Evolutionary conservation across 2,888 invertebrate species (phyloP), one percentile per base, ranked within the genome.

Genomic region (Schrankia costaestrigalis): DNA sequence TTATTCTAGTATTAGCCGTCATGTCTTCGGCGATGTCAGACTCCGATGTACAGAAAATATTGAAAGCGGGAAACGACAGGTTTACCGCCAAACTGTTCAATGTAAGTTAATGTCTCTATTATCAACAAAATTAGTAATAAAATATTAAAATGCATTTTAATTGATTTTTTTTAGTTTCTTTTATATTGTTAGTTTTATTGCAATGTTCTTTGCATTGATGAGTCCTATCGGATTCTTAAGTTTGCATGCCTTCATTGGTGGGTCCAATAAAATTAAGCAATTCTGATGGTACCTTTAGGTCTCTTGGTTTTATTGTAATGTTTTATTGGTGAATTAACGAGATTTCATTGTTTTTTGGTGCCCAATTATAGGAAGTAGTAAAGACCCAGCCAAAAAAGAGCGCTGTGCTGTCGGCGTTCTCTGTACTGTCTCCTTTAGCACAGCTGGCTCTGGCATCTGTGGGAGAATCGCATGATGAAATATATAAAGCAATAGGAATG

Each of bases 321-420:
- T n/a, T n/a, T n/a, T n/a, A n/a, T n/a, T 8, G n/a, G 3, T 8
- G n/a, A n/a, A 25, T n/a, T 1, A 9, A 13, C 14, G 7, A n/a
- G 27, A 10, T n/a, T n/a, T n/a, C n/a, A n/a, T n/a, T n/a, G 28
- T 25, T 31, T 35, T 26, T 54, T n/a, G n/a, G n/a, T n/a, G n/a
- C n/a, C n/a, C n/a, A n/a, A 4, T 38, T 61, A 1, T 51, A 83
- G 84, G 77, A 77, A 44, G 72, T 78, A 2, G 61, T 62, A 0
- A 69, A 71, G 11, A 30, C 26, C 1, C 8, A 54, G 76, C 0
- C 54, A 0, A 64, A 51, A 1, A 52, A 79, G 44, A 87, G 78
- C 41, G 56, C 82, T 10, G 74, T 87, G 6, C 35, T 86, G 23
- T 89, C 89, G 0, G 86, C 86, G 0, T 81, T 81, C 52, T 89